phyloP scores from a whole-genome alignment of 2,113 vertebrate genomes.

The Tragelaphus strepsiceros region DNA sequence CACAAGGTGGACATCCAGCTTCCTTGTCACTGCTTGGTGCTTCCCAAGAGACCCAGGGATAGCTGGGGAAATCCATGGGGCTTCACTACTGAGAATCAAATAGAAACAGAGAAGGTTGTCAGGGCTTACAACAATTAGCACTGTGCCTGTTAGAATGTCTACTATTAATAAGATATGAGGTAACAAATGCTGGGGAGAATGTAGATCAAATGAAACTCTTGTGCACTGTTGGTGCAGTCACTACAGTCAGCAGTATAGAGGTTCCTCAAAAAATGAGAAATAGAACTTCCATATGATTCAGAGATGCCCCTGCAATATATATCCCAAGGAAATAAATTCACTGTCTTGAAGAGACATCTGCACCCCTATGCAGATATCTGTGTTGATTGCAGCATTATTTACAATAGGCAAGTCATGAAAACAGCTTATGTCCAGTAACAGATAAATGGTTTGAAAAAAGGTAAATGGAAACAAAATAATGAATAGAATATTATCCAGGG shows the following conservation, averaged over 20 bases:
- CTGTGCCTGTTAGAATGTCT: not conserved
- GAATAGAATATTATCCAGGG: not conserved
- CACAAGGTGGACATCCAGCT: not conserved
- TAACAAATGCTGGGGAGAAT: not conserved
- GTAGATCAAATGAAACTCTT: not conserved
- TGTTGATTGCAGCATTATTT: not conserved
- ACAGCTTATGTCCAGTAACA: not conserved
- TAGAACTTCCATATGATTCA: not conserved
- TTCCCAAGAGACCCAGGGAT: not conserved
- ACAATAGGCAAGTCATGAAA: not conserved
- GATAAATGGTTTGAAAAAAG: not conserved
- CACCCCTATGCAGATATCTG: not conserved
- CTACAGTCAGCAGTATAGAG: not conserved
- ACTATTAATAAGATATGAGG: not conserved
- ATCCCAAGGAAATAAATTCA: not conserved
- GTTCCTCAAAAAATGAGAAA: not conserved
- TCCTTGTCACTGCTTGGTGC: not conserved
- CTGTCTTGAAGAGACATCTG: not conserved
- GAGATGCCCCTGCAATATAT: not conserved
- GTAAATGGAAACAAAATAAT: not conserved
- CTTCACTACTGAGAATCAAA: not conserved
- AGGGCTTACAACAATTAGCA: not conserved
- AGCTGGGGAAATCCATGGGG: not conserved
- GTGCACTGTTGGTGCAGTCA: not conserved
- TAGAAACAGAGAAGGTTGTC: not conserved